Evolutionary conservation across 2,797 vertebrate species (phyloP).

Genomic region (Phoeniculus purpureus): DNA sequence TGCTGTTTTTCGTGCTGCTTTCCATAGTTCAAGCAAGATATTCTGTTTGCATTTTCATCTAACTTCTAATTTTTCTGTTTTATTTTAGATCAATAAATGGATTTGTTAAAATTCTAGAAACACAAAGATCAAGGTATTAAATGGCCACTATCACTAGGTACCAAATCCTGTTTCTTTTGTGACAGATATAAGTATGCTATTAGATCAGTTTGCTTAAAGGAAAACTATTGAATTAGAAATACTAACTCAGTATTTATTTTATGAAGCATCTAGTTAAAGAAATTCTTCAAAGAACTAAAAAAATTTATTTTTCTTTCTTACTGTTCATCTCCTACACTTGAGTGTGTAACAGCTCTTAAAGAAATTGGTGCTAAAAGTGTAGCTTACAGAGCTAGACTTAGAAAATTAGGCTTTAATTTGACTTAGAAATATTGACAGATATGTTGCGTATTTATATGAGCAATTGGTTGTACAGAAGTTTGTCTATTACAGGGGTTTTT

Average conservation of each 20-base stretch:
- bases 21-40: neutral
- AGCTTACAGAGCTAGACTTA: neutral
- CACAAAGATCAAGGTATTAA: slow-evolving; percentile 90
- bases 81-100: slow-evolving; percentile 91
- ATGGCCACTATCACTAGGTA: slow-evolving; percentile 18
- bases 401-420: neutral
- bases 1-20: neutral
- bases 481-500: neutral
- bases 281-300: neutral
- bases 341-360: neutral
- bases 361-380: neutral
- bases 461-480: neutral
- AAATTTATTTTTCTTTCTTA: neutral
- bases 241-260: neutral
- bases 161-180: neutral
- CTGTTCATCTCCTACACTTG: neutral
- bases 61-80: slow-evolving; percentile 23
- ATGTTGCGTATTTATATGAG: neutral
- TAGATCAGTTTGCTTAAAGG: neutral
- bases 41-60: neutral
- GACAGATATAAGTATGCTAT: neutral
- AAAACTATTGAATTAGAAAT: neutral
- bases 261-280: neutral
- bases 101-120: slow-evolving; percentile 90
- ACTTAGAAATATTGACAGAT: neutral